Percentiles rank a stretch among this genome's conserved stretches.
These are phyloP conservation scores for Euleptes europaea DNA, from an alignment of 2,113 vertebrate genomes.

Conservation along the genomic window DNA sequence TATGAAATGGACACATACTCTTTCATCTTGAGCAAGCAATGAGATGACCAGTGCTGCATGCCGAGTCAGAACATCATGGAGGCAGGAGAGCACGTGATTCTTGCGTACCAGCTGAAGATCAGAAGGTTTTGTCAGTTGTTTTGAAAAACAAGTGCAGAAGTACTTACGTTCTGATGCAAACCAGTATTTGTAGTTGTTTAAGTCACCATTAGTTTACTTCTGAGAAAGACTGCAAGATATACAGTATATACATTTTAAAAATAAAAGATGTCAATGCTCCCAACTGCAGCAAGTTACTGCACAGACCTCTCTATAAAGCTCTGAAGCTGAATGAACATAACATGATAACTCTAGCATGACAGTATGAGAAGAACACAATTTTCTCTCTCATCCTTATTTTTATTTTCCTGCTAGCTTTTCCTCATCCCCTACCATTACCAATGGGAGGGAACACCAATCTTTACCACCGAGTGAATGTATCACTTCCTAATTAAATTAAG, in stretches of 20 bases:
- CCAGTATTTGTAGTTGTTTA: neutral
- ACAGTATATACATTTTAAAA: neutral
- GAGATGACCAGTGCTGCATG: constrained; percentile 71
- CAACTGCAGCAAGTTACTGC: neutral
- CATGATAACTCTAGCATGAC: fast-evolving
- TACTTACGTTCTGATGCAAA: neutral
- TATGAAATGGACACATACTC: constrained; percentile 77
- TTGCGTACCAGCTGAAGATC: constrained; percentile 83
- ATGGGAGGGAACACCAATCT: neutral
- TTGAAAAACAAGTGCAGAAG: neutral
- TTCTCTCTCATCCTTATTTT: neutral
- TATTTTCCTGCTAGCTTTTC: neutral
- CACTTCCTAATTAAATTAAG: neutral
- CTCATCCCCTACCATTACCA: neutral
- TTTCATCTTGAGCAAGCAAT: constrained; percentile 80
- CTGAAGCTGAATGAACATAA: neutral
- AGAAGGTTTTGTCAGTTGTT: neutral
- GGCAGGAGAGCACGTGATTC: constrained; percentile 78
- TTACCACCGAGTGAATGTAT: neutral
- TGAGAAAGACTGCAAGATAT: neutral
- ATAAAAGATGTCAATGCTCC: neutral
- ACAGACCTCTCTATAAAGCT: neutral
- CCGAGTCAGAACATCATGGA: constrained; percentile 76
- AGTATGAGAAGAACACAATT: neutral
- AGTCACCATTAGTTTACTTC: neutral